These are phyloP conservation scores for Acleris sparsana DNA, from an alignment of 2,888 invertebrate genomes.

Conservation along the genomic window DNA sequence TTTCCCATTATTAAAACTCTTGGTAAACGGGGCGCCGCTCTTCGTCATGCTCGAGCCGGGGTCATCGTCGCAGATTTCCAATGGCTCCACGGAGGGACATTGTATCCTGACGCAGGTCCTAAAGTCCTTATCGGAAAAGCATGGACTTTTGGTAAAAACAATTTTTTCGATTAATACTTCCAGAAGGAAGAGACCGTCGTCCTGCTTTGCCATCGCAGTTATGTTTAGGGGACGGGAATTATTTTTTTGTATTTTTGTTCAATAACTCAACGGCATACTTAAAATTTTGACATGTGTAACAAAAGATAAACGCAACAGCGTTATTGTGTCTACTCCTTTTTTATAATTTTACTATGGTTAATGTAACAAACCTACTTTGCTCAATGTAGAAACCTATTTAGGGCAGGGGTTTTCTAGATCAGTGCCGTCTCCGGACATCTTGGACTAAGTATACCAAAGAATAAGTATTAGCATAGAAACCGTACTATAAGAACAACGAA, in stretches of 20 bases:
- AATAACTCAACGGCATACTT: slow-evolving; percentile 41
- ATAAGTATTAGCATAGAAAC: too few species aligned
- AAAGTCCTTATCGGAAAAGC: slow-evolving; percentile 73
- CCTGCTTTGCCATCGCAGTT: slow-evolving; percentile 67
- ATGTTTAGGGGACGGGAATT: slow-evolving; percentile 65
- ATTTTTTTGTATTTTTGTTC: slow-evolving; percentile 47
- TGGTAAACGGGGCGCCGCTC: slow-evolving; percentile 68
- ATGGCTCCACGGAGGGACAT: slow-evolving; percentile 82
- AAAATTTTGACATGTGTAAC: slow-evolving; percentile 54
- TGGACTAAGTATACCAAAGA: too few species aligned
- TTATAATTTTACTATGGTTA: slow-evolving; percentile 7
- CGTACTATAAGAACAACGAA: too few species aligned
- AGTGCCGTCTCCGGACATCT: too few species aligned
- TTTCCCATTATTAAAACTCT: slow-evolving; percentile 85
- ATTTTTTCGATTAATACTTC: slow-evolving; percentile 85
- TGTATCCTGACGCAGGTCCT: slow-evolving; percentile 85
- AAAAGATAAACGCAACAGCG: slow-evolving; percentile 42
- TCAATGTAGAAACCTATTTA: neutral
- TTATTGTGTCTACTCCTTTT: slow-evolving; percentile 13
- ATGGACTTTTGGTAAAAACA: slow-evolving; percentile 67
- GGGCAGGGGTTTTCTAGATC: too few species aligned
- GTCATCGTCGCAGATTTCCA: slow-evolving; percentile 86
- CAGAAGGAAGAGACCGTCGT: slow-evolving; percentile 84
- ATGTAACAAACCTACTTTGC: neutral
- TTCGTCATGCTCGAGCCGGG: slow-evolving; percentile 64